Conservation (phyloP, 2,797 vertebrate genomes). For the Xenentodon cancila region DNA sequence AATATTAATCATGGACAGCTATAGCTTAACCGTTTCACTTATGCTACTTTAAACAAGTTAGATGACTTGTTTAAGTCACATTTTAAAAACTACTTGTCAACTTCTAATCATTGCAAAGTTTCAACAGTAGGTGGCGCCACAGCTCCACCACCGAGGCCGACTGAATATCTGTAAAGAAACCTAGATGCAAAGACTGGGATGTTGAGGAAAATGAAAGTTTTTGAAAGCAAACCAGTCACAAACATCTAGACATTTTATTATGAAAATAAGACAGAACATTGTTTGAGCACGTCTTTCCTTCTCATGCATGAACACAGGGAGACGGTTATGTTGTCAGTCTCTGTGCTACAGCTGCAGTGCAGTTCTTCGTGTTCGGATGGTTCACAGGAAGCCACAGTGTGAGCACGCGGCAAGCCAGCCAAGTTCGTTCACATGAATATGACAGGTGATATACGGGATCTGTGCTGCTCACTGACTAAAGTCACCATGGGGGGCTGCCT, state of each 20-base stretch:
- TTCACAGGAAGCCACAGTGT: constrained; percentile 43
- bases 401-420: constrained; percentile 42
- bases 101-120: background rate
- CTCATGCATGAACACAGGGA: constrained; percentile 65
- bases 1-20: too few relatives aligned
- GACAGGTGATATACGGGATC: constrained; percentile 40
- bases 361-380: constrained; percentile 42
- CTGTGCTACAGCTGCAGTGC: constrained; percentile 54
- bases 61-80: too few relatives aligned
- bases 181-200: background rate
- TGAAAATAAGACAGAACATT: constrained; percentile 83
- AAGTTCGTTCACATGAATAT: constrained; percentile 33
- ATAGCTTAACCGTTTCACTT: too few relatives aligned
- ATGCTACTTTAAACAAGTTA: too few relatives aligned
- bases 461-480: constrained; percentile 46
- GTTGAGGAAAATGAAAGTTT: background rate
- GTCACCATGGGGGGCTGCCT: constrained; percentile 30
- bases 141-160: background rate
- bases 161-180: background rate
- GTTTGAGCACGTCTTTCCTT: constrained; percentile 72
- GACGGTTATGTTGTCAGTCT: constrained; percentile 29
- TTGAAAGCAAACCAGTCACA: constrained; percentile 26
- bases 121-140: constrained; percentile 43
- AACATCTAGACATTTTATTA: constrained; percentile 82
- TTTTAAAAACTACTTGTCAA: too few relatives aligned